A percentile compares a stretch with the other conserved stretches of the same genome.
Conservation (phyloP, 2,888 invertebrate genomes). For the Sympetrum striolatum region DNA sequence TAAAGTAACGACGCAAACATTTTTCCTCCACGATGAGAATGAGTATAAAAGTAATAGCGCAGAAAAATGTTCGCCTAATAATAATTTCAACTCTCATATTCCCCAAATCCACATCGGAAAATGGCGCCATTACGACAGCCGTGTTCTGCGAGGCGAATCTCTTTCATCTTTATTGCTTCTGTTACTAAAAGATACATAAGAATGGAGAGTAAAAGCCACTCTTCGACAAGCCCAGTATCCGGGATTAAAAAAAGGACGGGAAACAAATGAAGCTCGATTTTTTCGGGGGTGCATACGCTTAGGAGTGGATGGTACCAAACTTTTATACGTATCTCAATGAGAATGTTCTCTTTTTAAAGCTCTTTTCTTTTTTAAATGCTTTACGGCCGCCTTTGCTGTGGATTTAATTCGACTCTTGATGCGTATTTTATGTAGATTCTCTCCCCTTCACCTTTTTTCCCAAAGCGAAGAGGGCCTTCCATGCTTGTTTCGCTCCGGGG, state of each 20-base stretch:
- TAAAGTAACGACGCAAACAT: too few species aligned
- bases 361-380: not conserved
- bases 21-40: too few species aligned
- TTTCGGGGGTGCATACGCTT: conserved; percentile 32
- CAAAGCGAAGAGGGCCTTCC: not conserved
- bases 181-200: not conserved
- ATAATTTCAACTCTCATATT: not conserved
- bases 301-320: not conserved
- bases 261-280: not conserved
- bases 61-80: too few species aligned
- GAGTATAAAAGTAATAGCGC: too few species aligned
- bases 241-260: not conserved
- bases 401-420: conserved; percentile 34
- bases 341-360: not conserved
- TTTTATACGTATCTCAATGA: not conserved
- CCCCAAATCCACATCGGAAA: not conserved
- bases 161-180: not conserved
- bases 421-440: conserved; percentile 15
- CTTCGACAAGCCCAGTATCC: not conserved
- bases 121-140: not conserved
- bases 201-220: not conserved
- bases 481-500: not conserved
- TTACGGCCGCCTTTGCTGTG: conserved; percentile 16
- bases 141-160: conserved; percentile 1
- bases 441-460: not conserved